Percentiles rank a stretch among this genome's conserved stretches.
Evolutionary conservation across 2,113 vertebrate species (phyloP).

Genomic region (Bucco capensis): DNA sequence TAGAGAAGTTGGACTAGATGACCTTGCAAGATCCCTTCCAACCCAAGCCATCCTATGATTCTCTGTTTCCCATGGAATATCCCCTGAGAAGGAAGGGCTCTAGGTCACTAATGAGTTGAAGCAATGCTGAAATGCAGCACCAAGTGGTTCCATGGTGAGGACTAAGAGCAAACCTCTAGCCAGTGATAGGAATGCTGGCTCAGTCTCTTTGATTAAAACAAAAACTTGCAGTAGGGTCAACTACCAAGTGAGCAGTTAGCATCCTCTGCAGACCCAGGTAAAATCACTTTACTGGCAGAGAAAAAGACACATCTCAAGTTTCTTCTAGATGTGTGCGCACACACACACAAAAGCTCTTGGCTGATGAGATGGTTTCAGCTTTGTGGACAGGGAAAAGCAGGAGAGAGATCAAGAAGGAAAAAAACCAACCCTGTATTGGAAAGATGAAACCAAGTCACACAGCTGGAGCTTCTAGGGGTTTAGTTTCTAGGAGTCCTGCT

Average conservation of each 20-base stretch:
- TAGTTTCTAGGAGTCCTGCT: neutral
- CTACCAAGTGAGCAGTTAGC: neutral
- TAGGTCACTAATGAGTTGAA: neutral
- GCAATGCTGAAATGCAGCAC: neutral
- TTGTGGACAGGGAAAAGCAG: neutral
- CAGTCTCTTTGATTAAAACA: neutral
- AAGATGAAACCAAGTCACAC: neutral
- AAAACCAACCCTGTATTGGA: accelerated
- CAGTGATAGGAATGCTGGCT: neutral
- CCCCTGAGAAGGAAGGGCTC: too few species aligned
- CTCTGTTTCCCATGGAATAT: too few species aligned
- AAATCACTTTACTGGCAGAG: neutral
- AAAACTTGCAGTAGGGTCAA: neutral
- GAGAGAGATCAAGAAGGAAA: neutral
- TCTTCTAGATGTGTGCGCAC: neutral
- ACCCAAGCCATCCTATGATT: too few species aligned
- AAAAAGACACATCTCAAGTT: neutral
- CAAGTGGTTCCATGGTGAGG: neutral
- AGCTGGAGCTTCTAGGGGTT: neutral
- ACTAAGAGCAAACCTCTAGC: too few species aligned
- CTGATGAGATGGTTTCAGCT: neutral
- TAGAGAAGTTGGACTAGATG: too few species aligned
- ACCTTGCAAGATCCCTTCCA: too few species aligned
- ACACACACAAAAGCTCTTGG: neutral
- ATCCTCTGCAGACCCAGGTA: neutral